phyloP scores from a whole-genome alignment of 2,888 invertebrate species.

The Drosophila borealis region DNA sequence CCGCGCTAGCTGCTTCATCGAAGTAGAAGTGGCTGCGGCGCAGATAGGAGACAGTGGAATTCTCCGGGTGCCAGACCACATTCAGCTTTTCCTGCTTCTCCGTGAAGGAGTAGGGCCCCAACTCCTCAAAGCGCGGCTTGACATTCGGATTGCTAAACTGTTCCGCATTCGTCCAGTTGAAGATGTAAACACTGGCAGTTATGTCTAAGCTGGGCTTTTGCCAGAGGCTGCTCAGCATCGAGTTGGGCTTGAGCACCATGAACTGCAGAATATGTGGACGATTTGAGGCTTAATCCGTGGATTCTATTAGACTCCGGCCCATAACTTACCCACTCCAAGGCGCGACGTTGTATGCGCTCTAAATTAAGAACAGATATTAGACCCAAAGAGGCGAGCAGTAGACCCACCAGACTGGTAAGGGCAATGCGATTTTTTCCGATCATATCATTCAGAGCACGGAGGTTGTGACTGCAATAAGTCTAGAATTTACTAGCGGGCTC shows the following conservation, averaged over 20 bases:
- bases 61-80: constrained; percentile 89
- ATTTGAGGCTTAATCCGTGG: too few relatives aligned
- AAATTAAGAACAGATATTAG: constrained; percentile 49
- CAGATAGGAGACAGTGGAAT: constrained; percentile 90
- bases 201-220: constrained; percentile 87
- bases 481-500: background rate
- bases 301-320: background rate
- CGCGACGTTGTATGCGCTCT: constrained; percentile 52
- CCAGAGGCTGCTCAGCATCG: constrained; percentile 86
- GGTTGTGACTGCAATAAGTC: constrained; percentile 25
- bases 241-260: constrained; percentile 87
- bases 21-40: constrained; percentile 89
- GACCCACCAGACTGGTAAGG: constrained; percentile 54
- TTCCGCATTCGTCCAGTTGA: constrained; percentile 92
- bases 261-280: constrained; percentile 84
- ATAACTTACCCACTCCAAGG: constrained; percentile 54
- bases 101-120: constrained; percentile 88
- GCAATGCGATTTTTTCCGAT: constrained; percentile 65
- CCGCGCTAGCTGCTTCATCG: constrained; percentile 55
- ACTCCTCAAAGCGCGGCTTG: constrained; percentile 86
- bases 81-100: constrained; percentile 89
- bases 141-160: constrained; percentile 85
- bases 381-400: constrained; percentile 48
- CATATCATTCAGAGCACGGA: constrained; percentile 37
- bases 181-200: constrained; percentile 88